Evolutionary conservation across 1,140 invertebrate species (phyloP), one percentile per base, ranked within the genome.

Genomic region (Cotesia vestalis): DNA sequence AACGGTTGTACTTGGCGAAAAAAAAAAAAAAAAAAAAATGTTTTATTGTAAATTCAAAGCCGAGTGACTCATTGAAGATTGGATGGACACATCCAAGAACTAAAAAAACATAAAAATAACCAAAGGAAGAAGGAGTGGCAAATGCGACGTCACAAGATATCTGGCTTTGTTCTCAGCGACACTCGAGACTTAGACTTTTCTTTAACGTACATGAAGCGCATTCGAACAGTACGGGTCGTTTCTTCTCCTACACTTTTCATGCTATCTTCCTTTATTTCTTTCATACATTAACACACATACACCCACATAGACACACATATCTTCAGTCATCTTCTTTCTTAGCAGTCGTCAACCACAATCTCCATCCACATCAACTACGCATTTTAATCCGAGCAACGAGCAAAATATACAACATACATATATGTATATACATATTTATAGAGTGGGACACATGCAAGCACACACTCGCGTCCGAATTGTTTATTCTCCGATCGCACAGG

Each of bases 121-220:
- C 40, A 66, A 51, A 52, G 46, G 63, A 66, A 27, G 36, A 12
- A 53, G 27, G 63, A 66, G 63, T 52, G 46, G 38, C 63, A 27
- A 66, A 14, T 17, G 36, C 61, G 14, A 63, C n/a, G 61, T 17
- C 46, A 66, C 63, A 66, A 66, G 40, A 66, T 66, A 63, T 63
- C 61, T 53, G 46, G 38, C 38, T 52, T 66, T 66, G 40, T 66
- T 66, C 63, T 8, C 46, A 52, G 17, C 46, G 63, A 52, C 63
- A 66, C 63, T 66, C 38, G 63, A 66, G 63, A 66, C 40, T 38
- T 12, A 36, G 14, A 78, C 73, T 53, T 77, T 78, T 75, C 71
- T 74, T 78, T 74, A 78, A 69, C 75, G 71, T 78, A 76, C 61
- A 71, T 71, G 69, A 78, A 76, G 76, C 78, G 74, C 77, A 73